Base-by-base conservation (phyloP, 2,113 vertebrate genomes). In the Sphyrna mokarran region DNA sequence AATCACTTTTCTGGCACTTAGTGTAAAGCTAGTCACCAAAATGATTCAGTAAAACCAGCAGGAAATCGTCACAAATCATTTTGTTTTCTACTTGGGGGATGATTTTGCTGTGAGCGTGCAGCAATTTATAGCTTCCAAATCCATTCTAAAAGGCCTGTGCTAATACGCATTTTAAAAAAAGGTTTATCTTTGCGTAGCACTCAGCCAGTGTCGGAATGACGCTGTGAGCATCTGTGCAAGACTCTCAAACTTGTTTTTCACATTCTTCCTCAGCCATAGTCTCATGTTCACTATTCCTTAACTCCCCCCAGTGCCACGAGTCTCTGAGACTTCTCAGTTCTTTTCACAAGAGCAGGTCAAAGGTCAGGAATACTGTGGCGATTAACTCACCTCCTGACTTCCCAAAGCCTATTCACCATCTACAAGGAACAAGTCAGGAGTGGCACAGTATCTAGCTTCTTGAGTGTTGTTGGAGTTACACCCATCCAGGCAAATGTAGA, bases 41-140 rank as follows among this genome's bases (percentile, higher is more conserved):
- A 48, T 48, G 66, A 72, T 95, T 95, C 69, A 95, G 66, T 72
- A 5, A 95, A 72, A 29, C 69, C 66, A 95, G 69, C 40, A 20
- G 40, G 94, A 95, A 94, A 95, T 48, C 69, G 33, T 95, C 68
- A 95, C 94, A 48, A 72, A 70, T 72, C 66, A 70, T 33, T 95
- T 48, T 29, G 33, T 72, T 76, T 95, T 54, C 43, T 95, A 40
- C 58, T 93, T 93, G 33, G 2, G 61, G 66, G 63, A 93, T 66
- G 58, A 33, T 93, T 61, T n/a, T 66, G 61, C 89, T 10, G 89
- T 66, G 16, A 66, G 16, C 33, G 29, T 66, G 37, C 89, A 66
- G n/a, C 58, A 37, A 93, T 93, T 93, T 7, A 37, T 58, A 66
- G 61, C 18, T 93, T 93, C 63, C 33, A 93, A 22, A 66, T 93